Base-by-base conservation (phyloP, 2,888 invertebrate genomes). In the Eubasilissa splendida region DNA sequence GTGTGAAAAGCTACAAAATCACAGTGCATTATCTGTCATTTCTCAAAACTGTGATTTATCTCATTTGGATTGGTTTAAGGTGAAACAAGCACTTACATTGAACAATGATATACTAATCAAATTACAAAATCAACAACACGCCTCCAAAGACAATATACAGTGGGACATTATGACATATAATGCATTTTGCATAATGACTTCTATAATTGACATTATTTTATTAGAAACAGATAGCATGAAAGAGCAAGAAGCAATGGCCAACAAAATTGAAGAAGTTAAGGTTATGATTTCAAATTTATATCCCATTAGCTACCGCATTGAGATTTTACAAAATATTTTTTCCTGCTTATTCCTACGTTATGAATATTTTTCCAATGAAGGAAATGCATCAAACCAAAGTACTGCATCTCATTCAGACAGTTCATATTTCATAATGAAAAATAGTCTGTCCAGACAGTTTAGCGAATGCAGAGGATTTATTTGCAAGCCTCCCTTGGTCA, bases 291-390 rank as follows among this genome's bases (percentile, higher is more conserved):
- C 91, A 71, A 88, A 88, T 54, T 88, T 91, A 73, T 88, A 89
- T 82, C 90, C 91, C 31, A 83, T 89, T 59, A 87, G 88, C 81
- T 88, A 88, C 84, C 91, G 92, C 85, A 86, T 92, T 74, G 93
- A 95, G 88, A 89, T 94, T 0, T 90, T 95, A 78, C 94, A 95
- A 87, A 93, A 95, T 86, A 91, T 95, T 84, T 95, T 95, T 86
- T 91, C 93, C 0, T 90, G 95, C 84, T 89, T 95, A 59, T 95
- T 95, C 87, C 85, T 94, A 71, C 91, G 92, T 84, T 90, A 91
- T 84, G 92, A 93, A 85, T 92, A 93, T 86, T 90, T 93, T 82
- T 89, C 90, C 9, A 91, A 91, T 80, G 88, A 91, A 83, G 90
- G 91, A 84, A 90, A 89, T 76, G 90, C 86, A 80, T 90, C 89